A percentile compares a stretch with the other conserved stretches of the same genome.
phyloP scores from a whole-genome alignment of 2,113 vertebrate genomes.

The Pelusios castaneus region DNA sequence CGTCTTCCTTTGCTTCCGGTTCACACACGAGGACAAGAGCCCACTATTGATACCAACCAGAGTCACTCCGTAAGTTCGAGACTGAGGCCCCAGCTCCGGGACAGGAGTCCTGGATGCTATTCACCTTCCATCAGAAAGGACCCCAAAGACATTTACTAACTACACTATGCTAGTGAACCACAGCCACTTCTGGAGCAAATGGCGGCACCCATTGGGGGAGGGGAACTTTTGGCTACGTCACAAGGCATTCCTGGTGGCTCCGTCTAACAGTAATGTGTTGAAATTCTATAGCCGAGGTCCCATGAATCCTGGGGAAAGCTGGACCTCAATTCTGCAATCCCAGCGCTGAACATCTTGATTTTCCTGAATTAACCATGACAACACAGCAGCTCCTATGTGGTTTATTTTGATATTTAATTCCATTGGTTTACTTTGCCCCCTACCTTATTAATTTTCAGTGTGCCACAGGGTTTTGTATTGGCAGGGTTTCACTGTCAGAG shows the following conservation, averaged over 20 bases:
- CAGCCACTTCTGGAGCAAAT: rapidly evolving
- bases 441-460: not conserved
- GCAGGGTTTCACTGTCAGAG: not conserved
- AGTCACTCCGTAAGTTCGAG: not conserved
- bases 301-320: not conserved
- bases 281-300: not conserved
- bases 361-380: not conserved
- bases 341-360: not conserved
- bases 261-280: not conserved
- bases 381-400: not conserved
- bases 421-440: not conserved
- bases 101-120: not conserved
- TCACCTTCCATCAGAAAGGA: not conserved
- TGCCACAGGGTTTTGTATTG: not conserved
- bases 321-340: not conserved
- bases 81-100: not conserved
- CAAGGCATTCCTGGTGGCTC: not conserved
- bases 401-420: not conserved
- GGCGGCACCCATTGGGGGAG: conserved; percentile 5
- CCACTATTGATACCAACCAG: not conserved
- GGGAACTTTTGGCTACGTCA: rapidly evolving
- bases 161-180: not conserved
- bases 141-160: not conserved
- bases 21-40: not conserved
- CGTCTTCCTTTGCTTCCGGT: not conserved